phyloP scores from a whole-genome alignment of 2,888 invertebrate genomes.

The Pammene aurita region DNA sequence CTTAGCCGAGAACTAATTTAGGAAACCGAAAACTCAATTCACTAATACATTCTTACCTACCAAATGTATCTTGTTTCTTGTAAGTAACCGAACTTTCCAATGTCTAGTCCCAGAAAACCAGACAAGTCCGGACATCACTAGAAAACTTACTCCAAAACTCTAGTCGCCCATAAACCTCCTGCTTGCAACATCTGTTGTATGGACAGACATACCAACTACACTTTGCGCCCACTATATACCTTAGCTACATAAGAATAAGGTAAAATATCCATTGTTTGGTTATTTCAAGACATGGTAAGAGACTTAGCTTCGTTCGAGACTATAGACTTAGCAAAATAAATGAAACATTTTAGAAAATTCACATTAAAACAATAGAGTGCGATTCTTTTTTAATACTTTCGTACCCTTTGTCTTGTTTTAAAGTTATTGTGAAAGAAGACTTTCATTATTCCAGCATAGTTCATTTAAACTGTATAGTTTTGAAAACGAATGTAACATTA shows the following conservation, averaged over 20 bases:
- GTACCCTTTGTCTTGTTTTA: background rate
- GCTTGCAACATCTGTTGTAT: conserved; percentile 76
- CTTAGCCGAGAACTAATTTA: conserved; percentile 7
- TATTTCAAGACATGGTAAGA: conserved; percentile 43
- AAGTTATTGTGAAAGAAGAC: background rate
- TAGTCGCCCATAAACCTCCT: conserved; percentile 65
- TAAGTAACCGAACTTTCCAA: background rate
- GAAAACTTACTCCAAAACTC: conserved; percentile 50
- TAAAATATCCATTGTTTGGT: conserved; percentile 43
- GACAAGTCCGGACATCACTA: conserved; percentile 35
- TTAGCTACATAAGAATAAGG: conserved; percentile 45
- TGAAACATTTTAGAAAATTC: conserved; percentile 54
- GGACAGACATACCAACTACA: conserved; percentile 59
- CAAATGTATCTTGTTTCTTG: background rate
- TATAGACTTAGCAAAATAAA: conserved; percentile 69
- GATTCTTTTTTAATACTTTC: conserved; percentile 19
- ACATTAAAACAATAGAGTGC: conserved; percentile 18
- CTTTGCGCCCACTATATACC: conserved; percentile 39
- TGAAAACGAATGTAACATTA: too few species aligned
- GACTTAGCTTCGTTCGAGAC: conserved; percentile 63
- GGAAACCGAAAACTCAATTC: conserved; percentile 6
- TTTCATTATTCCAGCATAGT: too few species aligned
- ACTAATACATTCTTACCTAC: conserved; percentile 9
- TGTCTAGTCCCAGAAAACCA: conserved; percentile 11
- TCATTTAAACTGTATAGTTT: too few species aligned